Evolutionary conservation across 1,140 invertebrate genomes (phyloP), one percentile per base, ranked within the genome.

Genomic region (Oppia nitens): DNA sequence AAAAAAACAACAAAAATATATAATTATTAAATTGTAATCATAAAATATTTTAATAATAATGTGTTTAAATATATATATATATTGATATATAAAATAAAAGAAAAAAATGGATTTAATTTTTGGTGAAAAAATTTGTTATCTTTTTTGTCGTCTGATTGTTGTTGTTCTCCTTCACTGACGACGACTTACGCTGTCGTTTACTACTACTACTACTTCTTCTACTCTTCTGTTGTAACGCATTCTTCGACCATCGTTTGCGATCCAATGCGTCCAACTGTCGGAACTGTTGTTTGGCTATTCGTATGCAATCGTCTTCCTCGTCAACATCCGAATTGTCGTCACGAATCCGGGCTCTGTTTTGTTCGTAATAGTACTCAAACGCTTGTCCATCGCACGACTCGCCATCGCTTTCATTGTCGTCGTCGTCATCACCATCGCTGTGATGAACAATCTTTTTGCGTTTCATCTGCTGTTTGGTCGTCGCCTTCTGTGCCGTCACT

Each of bases 321-420:
- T 53, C 51, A 55, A n/a, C 17, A n/a, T 50, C 47, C 17, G 51
- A 57, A 17, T 29, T 57, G 47, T 29, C 45, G 6, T 27, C 27
- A 9, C 17, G 20, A 3, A 32, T 57, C 56, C 11, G 6, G 9
- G 27, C 32, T 57, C 24, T 57, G 6, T 49, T 52, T 52, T 26
- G 11, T 21, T 23, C 56, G 50, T 49, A 27, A 57, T n/a, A 20
- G 27, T 23, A 9, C 24, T 14, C 40, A 57, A 45, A 48, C 27
- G 45, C 14, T 20, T 20, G 40, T 57, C 47, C 14, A 52, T 57
- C 48, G 17, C 48, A 24, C 4, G 24, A 45, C 14, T 57, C 56
- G n/a, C 29, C 47, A 3, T 52, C 56, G n/a, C 25, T 48, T 21
- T 50, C 47, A 45, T 55, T 45, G 29, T 25, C 55, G 17, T 24